Evolutionary conservation across 2,113 vertebrate genomes (phyloP).

Genomic region (Pyrgilauda ruficollis): DNA sequence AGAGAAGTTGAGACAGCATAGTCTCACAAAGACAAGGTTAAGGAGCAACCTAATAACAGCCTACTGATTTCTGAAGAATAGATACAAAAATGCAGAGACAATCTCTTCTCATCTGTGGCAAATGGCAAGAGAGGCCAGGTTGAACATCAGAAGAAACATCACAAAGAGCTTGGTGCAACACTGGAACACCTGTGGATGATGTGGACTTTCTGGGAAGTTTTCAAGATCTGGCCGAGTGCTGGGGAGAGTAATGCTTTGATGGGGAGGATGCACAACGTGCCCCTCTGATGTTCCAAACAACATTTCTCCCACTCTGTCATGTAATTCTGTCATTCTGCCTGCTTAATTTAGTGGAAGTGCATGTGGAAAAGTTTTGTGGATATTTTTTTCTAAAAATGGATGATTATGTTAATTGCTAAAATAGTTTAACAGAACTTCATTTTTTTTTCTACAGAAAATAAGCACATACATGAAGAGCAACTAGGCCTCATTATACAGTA

Average conservation of each 20-base stretch:
- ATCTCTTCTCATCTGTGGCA: neutral
- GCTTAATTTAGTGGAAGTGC: neutral
- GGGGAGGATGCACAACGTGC: rapidly evolving
- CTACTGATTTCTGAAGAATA: neutral
- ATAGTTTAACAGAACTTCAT: neutral
- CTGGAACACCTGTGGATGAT: neutral
- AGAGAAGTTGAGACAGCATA: neutral
- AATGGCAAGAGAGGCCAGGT: neutral
- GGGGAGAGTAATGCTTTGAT: neutral
- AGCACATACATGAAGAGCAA: neutral
- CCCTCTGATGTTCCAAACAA: neutral
- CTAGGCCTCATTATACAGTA: neutral
- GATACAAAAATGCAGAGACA: neutral
- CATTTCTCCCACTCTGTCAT: neutral
- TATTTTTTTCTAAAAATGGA: neutral
- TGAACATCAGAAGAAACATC: neutral
- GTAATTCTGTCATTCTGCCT: neutral
- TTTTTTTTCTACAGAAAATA: neutral
- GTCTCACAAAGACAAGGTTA: neutral
- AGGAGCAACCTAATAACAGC: neutral
- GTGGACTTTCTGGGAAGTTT: neutral
- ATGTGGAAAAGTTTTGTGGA: neutral
- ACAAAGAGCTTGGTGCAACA: neutral
- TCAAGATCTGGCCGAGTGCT: neutral
- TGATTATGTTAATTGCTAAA: neutral